Evolutionary conservation across 2,888 invertebrate species (phyloP).

Genomic region (Heliconius cydno): DNA sequence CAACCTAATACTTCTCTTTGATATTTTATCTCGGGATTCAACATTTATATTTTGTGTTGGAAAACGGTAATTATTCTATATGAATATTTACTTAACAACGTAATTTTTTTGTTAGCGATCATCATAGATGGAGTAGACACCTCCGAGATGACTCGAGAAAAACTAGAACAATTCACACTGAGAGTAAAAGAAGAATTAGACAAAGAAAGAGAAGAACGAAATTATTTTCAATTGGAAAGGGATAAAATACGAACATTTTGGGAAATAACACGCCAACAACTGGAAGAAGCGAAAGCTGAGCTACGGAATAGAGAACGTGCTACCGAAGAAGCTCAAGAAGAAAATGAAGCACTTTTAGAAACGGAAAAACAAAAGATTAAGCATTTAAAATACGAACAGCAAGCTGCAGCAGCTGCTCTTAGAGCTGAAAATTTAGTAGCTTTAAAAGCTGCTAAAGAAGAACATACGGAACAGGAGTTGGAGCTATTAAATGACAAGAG

Average conservation of each 20-base stretch:
- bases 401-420: constrained; percentile 91
- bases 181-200: constrained; percentile 95
- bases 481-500: constrained; percentile 90
- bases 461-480: constrained; percentile 89
- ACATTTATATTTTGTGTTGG: too few relatives aligned
- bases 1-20: too few relatives aligned
- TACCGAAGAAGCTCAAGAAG: constrained; percentile 93
- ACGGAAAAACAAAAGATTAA: constrained; percentile 96
- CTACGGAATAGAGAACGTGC: constrained; percentile 88
- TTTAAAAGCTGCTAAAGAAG: constrained; percentile 92
- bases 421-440: constrained; percentile 93
- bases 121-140: constrained; percentile 96
- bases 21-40: too few relatives aligned
- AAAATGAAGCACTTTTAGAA: constrained; percentile 93
- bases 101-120: constrained; percentile 72
- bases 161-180: constrained; percentile 94
- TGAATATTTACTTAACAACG: background rate
- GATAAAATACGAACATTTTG: constrained; percentile 97
- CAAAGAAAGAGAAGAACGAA: constrained; percentile 96
- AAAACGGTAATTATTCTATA: background rate
- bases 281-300: constrained; percentile 91
- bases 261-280: constrained; percentile 96
- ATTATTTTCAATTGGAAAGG: constrained; percentile 97
- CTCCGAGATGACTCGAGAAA: constrained; percentile 95
- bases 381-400: constrained; percentile 95